phyloP scores from a whole-genome alignment of 2,888 invertebrate genomes.

The Aphidius colemani region DNA sequence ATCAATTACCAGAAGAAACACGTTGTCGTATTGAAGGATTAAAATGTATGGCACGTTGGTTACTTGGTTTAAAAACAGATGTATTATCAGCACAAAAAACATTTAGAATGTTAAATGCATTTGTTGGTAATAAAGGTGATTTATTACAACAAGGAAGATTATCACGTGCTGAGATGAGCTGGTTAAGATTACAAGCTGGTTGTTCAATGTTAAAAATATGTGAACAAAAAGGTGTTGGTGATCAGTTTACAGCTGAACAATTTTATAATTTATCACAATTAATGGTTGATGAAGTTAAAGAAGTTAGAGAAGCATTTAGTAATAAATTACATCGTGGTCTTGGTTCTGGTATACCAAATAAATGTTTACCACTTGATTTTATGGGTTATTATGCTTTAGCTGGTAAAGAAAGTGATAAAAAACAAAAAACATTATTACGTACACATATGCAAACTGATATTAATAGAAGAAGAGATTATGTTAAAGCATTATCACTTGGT shows the following conservation, averaged over 20 bases:
- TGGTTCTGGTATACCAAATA: slow-evolving; percentile 80
- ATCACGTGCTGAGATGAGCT: slow-evolving; percentile 89
- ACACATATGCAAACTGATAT: slow-evolving; percentile 90
- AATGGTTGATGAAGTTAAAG: slow-evolving; percentile 83
- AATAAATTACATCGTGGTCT: slow-evolving; percentile 91
- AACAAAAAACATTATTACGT: slow-evolving; percentile 70
- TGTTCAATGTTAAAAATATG: slow-evolving; percentile 96
- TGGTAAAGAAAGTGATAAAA: slow-evolving; percentile 85
- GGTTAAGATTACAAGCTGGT: slow-evolving; percentile 89
- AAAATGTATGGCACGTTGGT: slow-evolving; percentile 96
- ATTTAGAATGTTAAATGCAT: slow-evolving; percentile 91
- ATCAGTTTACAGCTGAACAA: slow-evolving; percentile 92
- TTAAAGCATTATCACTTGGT: slow-evolving; percentile 79
- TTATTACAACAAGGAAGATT: slow-evolving; percentile 76
- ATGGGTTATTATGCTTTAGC: slow-evolving; percentile 94
- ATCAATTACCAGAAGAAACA: slow-evolving; percentile 87
- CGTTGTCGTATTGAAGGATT: slow-evolving; percentile 91
- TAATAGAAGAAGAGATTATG: slow-evolving; percentile 84
- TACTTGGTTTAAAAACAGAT: slow-evolving; percentile 87
- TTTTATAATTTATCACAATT: slow-evolving; percentile 91
- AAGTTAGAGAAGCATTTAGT: slow-evolving; percentile 88
- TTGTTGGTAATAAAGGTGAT: slow-evolving; percentile 91
- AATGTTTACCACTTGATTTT: slow-evolving; percentile 92
- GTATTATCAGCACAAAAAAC: slow-evolving; percentile 90
- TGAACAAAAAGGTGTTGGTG: slow-evolving; percentile 94